These are phyloP conservation scores for Chaetodon trifasciatus DNA, from an alignment of 2,797 vertebrate genomes.

Conservation along the genomic window DNA sequence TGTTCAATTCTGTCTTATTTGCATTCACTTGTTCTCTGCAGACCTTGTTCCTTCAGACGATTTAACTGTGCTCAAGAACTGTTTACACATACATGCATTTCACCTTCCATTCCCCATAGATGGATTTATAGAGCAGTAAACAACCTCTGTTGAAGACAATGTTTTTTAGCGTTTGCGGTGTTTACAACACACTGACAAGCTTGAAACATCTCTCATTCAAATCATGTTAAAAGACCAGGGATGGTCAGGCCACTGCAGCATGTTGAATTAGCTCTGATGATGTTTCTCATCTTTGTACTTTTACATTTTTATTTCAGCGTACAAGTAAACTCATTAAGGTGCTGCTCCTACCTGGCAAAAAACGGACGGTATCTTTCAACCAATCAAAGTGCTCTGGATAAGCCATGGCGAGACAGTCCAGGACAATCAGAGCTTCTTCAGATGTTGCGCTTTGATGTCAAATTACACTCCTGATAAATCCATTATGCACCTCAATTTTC, in stretches of 20 bases:
- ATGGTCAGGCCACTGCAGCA: constrained; percentile 21
- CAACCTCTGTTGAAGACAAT: constrained; percentile 45
- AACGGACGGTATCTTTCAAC: constrained; percentile 66
- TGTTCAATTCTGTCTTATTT: constrained; percentile 50
- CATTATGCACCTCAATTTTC: constrained; percentile 56
- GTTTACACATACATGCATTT: constrained; percentile 58
- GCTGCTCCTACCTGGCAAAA: constrained; percentile 79
- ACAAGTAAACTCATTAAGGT: neutral
- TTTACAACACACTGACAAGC: constrained; percentile 37
- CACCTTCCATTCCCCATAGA: constrained; percentile 51
- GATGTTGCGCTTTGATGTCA: constrained; percentile 56
- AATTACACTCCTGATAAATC: constrained; percentile 59
- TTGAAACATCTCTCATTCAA: constrained; percentile 31
- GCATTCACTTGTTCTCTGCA: constrained; percentile 51
- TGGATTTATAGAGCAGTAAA: constrained; percentile 50
- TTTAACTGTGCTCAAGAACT: constrained; percentile 66
- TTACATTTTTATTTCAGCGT: neutral
- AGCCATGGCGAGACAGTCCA: constrained; percentile 59
- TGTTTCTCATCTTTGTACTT: constrained; percentile 15
- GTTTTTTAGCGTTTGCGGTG: constrained; percentile 32
- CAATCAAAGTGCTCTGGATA: constrained; percentile 68
- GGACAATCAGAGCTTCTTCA: constrained; percentile 50
- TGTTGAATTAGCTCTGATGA: constrained; percentile 19
- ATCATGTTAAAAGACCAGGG: constrained; percentile 27
- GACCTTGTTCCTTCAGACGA: constrained; percentile 50